Base-by-base conservation (phyloP, 1,140 invertebrate genomes). In the Chrysopa pallens region DNA sequence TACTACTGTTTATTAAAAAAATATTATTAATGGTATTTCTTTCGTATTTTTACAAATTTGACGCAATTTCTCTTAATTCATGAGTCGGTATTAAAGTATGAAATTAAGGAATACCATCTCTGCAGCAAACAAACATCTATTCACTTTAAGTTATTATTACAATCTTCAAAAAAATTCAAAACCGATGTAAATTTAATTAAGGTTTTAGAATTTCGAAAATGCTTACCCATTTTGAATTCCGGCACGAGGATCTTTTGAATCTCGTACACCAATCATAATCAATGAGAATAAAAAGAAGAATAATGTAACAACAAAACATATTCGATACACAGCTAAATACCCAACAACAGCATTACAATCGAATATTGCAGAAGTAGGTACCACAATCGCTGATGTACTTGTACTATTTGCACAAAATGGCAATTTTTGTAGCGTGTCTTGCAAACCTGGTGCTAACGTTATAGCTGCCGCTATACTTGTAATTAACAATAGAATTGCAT, bases 181-280 rank as follows among this genome's bases (percentile, higher is more conserved):
- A 23, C 13, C 8, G 8, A 1, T 13, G 13, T 40, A 15, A 15
- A n/a, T n/a, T n/a, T n/a, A n/a, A n/a, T n/a, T n/a, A n/a, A n/a
- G 6, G n/a, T 15, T 11, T 11, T 42, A 12, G 11, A 8, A 31
- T 6, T n/a, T 11, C 8, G 2, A 7, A 6, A n/a, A 33, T 33
- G n/a, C 11, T 60, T 70, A 91, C 86, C 95, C 95, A 74, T 98
- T 98, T 68, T 99, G 96, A 56, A 98, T 90, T 28, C 82, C 80
- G 42, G 87, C 77, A 55, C 96, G 67, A 29, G 82, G 79, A 75
- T 99, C 96, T 50, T 81, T 84, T 0, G 92, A 95, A 40, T 78
- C 78, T 63, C 78, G 88, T 0, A 98, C 95, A 8, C 86, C 82
- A 57, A 98, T 76, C 86, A 94, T 98, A 6, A 98, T 78, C 0